phyloP scores from a whole-genome alignment of 2,113 vertebrate genomes.

The Planiliza haematocheilus region DNA sequence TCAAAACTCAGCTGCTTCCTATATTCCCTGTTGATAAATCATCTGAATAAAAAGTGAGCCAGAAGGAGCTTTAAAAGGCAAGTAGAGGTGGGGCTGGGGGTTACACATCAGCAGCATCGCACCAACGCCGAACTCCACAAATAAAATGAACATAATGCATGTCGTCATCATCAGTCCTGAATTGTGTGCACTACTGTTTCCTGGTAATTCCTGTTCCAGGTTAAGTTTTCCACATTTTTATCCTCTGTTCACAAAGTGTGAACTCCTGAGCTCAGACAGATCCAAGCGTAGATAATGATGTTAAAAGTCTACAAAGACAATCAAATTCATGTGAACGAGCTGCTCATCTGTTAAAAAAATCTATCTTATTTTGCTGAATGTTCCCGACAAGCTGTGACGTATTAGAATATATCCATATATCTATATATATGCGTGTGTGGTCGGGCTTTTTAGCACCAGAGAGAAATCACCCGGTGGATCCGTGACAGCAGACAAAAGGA shows the following conservation, averaged over 20 bases:
- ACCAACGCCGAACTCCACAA: constrained; percentile 27
- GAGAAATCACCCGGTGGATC: constrained; percentile 1
- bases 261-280: background rate
- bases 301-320: constrained; percentile 27
- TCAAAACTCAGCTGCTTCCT: constrained; percentile 38
- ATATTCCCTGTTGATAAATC: constrained; percentile 43
- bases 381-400: background rate
- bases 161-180: constrained; percentile 42
- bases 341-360: constrained; percentile 22
- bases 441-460: constrained; percentile 38
- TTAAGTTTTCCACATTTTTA: constrained; percentile 27
- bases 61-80: constrained; percentile 41
- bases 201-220: constrained; percentile 17
- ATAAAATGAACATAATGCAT: background rate
- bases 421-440: background rate
- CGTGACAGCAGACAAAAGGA: constrained; percentile 1
- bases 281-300: background rate
- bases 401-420: background rate
- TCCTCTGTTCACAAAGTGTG: constrained; percentile 8
- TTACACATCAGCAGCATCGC: background rate
- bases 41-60: constrained; percentile 23
- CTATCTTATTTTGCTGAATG: background rate
- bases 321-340: constrained; percentile 42
- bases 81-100: constrained; percentile 21
- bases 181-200: constrained; percentile 37